Evolutionary conservation across 2,797 vertebrate genomes (phyloP), one percentile per base, ranked within the genome.

Genomic region (Scomberomorus guttatus): DNA sequence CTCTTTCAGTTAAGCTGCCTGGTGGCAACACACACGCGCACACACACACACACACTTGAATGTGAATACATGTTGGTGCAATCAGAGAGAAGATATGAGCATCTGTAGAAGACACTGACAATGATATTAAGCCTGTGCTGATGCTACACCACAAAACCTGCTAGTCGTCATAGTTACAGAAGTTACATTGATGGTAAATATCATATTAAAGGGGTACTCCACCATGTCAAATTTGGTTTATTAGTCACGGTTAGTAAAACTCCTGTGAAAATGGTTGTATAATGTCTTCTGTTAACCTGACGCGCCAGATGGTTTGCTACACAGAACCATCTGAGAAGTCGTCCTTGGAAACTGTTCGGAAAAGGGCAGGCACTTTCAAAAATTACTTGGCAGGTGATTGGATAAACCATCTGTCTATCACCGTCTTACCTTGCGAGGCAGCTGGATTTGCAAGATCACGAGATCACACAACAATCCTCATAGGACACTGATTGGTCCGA

Each of bases 1-100:
- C 51, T 61, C n/a, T 68, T 72, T 70, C 58, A 67, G 77, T n/a
- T 77, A 72, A 54, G 44, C 54, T 67, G 25, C 60, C 46, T 66
- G 58, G 48, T 46, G 57, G 6, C 25, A 48, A 17, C 50, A 51
- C 20, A 22, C 48, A 22, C 48, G 1, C 48, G 10, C 20, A 22
- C n/a, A 52, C 22, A 42, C 46, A 42, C 32, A 50, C 60, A 29
- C 59, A 62, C 65, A 77, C 68, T 72, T 69, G 39, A 51, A 67
- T 75, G 63, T 58, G 59, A 65, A 74, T 29, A 25, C 48, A 29
- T n/a, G 20, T 1, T 51, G 6, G 42, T 61, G 44, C 29, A 46
- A 55, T 51, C 44, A 65, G 0, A 13, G 50, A 46, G 61, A 71
- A 67, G 50, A 52, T 17, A 44, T 11, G 70, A 39, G 65, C 3